Evolutionary conservation across 2,113 vertebrate species (phyloP), one percentile per base, ranked within the genome.

Genomic region (Dissostichus mawsoni): DNA sequence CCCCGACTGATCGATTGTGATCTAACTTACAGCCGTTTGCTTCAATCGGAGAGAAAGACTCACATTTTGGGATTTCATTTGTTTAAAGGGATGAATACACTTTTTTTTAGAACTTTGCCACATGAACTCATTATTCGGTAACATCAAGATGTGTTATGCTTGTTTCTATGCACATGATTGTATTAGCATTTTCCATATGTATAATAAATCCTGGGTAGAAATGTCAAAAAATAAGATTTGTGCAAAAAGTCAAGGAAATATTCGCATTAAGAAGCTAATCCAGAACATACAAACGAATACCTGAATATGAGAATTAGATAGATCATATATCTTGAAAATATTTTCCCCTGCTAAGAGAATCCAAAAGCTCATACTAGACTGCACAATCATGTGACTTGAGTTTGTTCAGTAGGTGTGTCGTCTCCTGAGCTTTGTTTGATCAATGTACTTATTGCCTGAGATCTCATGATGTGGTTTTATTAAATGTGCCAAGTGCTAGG

Each of bases 1-100:
- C 3, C 13, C 36, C 45, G 69, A 52, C 76, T 80, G 82, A 84
- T 85, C 71, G 76, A 80, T 55, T 78, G 63, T n/a, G 36, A 80
- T 53, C 74, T 73, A 36, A 65, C 48, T 56, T 80, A 55, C 76
- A 69, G 62, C 0, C 9, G 47, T 12, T 66, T 48, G 74, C 17
- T 66, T 44, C 2, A 44, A 11, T 23, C 7, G 0, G 41, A 69
- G 53, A 50, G 66, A 58, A 36, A 1, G 3, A 10, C 18, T 8
- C 16, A 61, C 25, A 16, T 66, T 59, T 41, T 25, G 36, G 5
- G 9, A 67, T 48, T 48, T 8, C 11, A 3, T 16, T 48, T 58
- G 51, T 58, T 56, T 55, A 12, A 10, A n/a, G 16, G 33, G 48
- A 25, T 6, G 52, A 59, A 61, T 36, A 17, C 8, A 33, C 8